Base-by-base conservation (phyloP, 2,797 vertebrate genomes). In the Alfaro cultratus region DNA sequence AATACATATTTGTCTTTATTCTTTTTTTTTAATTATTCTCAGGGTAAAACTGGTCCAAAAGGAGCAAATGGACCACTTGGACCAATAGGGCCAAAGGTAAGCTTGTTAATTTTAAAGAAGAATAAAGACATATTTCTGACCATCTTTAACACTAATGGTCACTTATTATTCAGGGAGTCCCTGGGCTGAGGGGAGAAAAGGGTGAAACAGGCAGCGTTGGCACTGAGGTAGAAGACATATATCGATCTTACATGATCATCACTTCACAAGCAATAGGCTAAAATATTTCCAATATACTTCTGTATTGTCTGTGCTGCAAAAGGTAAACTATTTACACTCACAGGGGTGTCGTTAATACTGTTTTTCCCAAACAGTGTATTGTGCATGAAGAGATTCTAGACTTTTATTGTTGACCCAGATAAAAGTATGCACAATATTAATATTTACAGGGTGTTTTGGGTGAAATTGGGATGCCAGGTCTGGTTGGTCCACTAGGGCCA, bases 51-150 rank as follows among this genome's bases (percentile, higher is more conserved):
- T n/a, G 93, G 95, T 76, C 73, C 29, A 68, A 85, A 86, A 75
- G 95, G 95, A 80, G 74, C 81, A 79, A 83, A 8, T 39, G 93
- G 90, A 74, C 89, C 85, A 15, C 87, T 86, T 82, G 94, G 93
- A 73, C 94, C 95, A 49, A 41, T 84, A 4, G 96, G 96, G n/a
- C 95, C 95, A 75, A 92, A 77, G 87, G 96, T 96, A 89, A 0
- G 57, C 15, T 5, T 31, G 11, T 72, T 71, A 47, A 15, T 49
- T 78, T 36, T 47, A 8, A 26, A 57, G n/a, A 18, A 46, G n/a
- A 0, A 57, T 12, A 34, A 39, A 8, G 36, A 78, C 0, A 18
- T 4, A 39, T 31, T 75, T 41, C 57, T 46, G 39, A 79, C 41
- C 13, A 31, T 75, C 15, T 80, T 16, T 11, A 43, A 83, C 26